These are phyloP conservation scores for Onthophagus taurus DNA, from an alignment of 1,140 invertebrate species.

Conservation along the genomic window DNA sequence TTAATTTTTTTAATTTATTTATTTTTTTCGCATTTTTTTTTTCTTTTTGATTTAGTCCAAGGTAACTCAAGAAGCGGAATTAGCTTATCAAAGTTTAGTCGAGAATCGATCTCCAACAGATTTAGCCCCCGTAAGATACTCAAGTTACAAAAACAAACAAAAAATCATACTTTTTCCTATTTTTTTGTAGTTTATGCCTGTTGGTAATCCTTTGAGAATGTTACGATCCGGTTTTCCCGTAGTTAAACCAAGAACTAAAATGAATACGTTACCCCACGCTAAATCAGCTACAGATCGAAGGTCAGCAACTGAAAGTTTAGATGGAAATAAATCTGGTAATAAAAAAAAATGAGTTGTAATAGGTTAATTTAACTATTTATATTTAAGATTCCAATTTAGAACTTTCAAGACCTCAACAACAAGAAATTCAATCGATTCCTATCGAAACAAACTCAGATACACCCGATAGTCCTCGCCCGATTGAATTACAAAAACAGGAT, in stretches of 20 bases:
- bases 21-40: no score
- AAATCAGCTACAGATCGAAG: slow-evolving; percentile 12
- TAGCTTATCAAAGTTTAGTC: slow-evolving; percentile 10
- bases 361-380: not conserved
- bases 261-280: slow-evolving; percentile 25
- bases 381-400: slow-evolving; percentile 11
- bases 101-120: slow-evolving; percentile 11
- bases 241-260: slow-evolving; percentile 37
- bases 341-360: not conserved
- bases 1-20: no score
- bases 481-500: slow-evolving; percentile 34
- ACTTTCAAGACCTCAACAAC: slow-evolving; percentile 5
- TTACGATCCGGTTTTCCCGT: slow-evolving; percentile 53
- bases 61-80: slow-evolving; percentile 7
- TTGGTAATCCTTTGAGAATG: slow-evolving; percentile 61
- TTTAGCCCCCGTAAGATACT: no score
- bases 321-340: slow-evolving; percentile 26
- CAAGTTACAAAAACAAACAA: no score
- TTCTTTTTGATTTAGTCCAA: no score
- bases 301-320: slow-evolving; percentile 28
- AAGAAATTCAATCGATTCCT: not conserved
- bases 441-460: slow-evolving; percentile 3
- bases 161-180: no score
- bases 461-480: not conserved
- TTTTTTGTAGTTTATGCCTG: slow-evolving; percentile 30